A percentile compares a stretch with the other conserved stretches of the same genome.
Conservation (phyloP, 1,140 invertebrate species). For the Tetranychus urticae region DNA sequence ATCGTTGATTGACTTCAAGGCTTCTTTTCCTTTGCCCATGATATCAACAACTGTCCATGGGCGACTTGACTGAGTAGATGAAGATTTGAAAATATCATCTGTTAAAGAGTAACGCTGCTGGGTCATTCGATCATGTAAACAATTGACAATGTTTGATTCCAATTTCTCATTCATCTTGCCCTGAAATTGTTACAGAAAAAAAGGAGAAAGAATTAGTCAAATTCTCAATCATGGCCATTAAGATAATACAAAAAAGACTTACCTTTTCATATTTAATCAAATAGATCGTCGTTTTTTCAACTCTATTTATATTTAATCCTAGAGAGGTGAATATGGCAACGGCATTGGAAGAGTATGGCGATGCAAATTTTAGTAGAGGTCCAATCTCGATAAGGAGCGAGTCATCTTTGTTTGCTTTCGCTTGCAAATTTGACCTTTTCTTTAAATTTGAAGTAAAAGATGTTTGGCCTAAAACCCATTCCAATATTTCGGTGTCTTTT, state of each 20-base stretch:
- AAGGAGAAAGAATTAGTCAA: not conserved
- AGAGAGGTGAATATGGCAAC: conserved; percentile 73
- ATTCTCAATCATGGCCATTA: not conserved
- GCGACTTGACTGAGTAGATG: conserved; percentile 18
- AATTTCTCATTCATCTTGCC: not conserved
- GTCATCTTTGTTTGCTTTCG: not conserved
- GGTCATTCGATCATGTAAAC: conserved; percentile 58
- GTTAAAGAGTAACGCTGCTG: conserved; percentile 48
- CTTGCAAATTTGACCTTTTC: conserved; percentile 10
- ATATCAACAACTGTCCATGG: conserved; percentile 62
- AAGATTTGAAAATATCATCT: conserved; percentile 34
- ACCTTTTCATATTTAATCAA: conserved; percentile 27
- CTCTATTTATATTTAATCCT: conserved; percentile 42
- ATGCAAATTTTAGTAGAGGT: conserved; percentile 64
- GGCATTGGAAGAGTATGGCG: conserved; percentile 78
- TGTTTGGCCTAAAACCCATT: conserved; percentile 12
- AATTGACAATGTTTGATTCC: conserved; percentile 14
- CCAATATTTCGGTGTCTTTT: conserved; percentile 7
- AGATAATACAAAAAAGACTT: not conserved
- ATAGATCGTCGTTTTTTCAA: conserved; percentile 61
- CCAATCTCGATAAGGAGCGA: conserved; percentile 23
- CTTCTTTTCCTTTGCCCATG: conserved; percentile 41
- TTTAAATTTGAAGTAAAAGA: conserved; percentile 8
- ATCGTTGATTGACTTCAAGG: conserved; percentile 54
- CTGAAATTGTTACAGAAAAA: not conserved